Evolutionary conservation across 2,888 invertebrate species (phyloP).

Genomic region (Hedya salicella): DNA sequence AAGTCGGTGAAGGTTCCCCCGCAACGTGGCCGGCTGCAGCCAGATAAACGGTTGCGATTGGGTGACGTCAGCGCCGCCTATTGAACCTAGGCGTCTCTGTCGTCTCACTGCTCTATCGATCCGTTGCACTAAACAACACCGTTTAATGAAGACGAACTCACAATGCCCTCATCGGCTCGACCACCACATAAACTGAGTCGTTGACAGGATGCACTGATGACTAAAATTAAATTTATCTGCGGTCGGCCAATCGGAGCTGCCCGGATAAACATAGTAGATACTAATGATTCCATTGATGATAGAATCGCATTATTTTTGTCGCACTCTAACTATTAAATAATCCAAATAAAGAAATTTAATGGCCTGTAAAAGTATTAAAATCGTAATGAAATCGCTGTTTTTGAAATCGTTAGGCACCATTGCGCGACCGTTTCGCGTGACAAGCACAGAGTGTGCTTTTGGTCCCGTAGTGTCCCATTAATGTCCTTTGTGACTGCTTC

Average conservation of each 20-base stretch:
- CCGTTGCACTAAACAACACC: conserved; percentile 70
- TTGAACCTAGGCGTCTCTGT: conserved; percentile 70
- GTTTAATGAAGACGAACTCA: conserved; percentile 44
- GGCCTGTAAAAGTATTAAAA: conserved; percentile 50
- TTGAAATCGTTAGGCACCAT: conserved; percentile 68
- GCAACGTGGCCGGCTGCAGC: conserved; percentile 73
- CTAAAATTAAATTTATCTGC: conserved; percentile 44
- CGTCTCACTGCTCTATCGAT: conserved; percentile 76
- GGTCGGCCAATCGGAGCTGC: conserved; percentile 32
- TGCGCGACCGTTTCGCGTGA: conserved; percentile 76
- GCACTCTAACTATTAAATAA: conserved; percentile 6
- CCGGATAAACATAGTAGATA: conserved; percentile 7
- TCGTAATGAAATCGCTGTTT: conserved; percentile 56
- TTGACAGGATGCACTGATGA: conserved; percentile 46
- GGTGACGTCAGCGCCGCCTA: conserved; percentile 77
- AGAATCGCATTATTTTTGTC: background rate
- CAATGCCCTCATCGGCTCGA: conserved; percentile 12
- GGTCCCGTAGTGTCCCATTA: conserved; percentile 65
- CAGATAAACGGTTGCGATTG: conserved; percentile 69
- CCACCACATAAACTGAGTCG: conserved; percentile 23
- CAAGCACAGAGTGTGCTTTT: conserved; percentile 59
- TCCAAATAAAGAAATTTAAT: no score
- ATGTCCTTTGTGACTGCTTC: conserved; percentile 67
- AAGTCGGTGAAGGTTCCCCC: conserved; percentile 82
- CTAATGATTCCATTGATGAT: background rate